Percentiles rank a stretch among this genome's conserved stretches.
These are phyloP conservation scores for Euthynnus affinis DNA, from an alignment of 2,797 vertebrate genomes.

Conservation along the genomic window DNA sequence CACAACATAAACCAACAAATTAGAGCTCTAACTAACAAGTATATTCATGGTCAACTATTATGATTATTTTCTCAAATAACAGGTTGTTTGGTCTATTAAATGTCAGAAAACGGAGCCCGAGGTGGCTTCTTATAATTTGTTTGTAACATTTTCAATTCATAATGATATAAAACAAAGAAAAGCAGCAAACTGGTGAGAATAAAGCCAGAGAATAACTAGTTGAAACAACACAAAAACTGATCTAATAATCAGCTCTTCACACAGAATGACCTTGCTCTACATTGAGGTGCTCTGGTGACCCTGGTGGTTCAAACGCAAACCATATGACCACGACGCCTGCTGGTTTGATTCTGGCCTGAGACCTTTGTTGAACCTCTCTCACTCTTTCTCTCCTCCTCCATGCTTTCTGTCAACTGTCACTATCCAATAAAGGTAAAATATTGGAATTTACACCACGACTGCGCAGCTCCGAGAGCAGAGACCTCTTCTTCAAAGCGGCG, in stretches of 20 bases:
- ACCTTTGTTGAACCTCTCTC: too few relatives aligned
- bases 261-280: background rate
- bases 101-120: too few relatives aligned
- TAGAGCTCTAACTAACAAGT: background rate
- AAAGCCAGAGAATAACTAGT: background rate
- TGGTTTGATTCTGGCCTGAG: background rate
- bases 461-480: background rate
- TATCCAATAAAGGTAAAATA: background rate
- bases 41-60: background rate
- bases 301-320: background rate
- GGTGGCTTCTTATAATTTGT: too few relatives aligned
- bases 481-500: constrained; percentile 2
- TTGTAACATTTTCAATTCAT: too few relatives aligned
- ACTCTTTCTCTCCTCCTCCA: too few relatives aligned
- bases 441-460: background rate
- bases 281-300: background rate
- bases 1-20: too few relatives aligned
- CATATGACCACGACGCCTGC: background rate
- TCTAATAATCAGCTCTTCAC: background rate
- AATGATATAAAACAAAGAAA: too few relatives aligned
- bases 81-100: background rate
- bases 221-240: too few relatives aligned
- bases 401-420: background rate
- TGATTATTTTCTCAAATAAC: too few relatives aligned
- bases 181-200: background rate